These are phyloP conservation scores for Cephalopterus ornatus DNA, from an alignment of 2,113 vertebrate species.

Conservation along the genomic window DNA sequence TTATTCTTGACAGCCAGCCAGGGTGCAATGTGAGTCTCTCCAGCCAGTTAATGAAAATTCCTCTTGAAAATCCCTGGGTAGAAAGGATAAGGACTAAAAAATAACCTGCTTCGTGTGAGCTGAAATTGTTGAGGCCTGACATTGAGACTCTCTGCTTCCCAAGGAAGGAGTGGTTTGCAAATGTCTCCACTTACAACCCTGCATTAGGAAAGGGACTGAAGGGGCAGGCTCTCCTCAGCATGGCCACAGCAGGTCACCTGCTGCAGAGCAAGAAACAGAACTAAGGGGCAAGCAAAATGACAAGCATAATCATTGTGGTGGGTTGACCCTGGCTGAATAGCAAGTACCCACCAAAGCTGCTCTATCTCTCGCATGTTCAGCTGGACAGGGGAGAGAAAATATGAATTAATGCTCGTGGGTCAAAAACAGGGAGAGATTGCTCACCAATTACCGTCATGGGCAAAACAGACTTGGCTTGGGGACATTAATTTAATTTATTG, in stretches of 20 bases:
- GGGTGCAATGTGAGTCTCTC: neutral
- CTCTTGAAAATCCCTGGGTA: neutral
- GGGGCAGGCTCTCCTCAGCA: fast-evolving
- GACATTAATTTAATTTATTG: neutral
- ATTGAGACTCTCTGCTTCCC: neutral
- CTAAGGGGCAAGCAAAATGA: neutral
- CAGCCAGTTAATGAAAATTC: neutral
- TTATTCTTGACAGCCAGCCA: neutral
- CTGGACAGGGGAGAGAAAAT: neutral
- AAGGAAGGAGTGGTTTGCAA: neutral
- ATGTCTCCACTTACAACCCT: neutral
- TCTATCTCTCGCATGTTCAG: neutral
- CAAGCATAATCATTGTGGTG: neutral
- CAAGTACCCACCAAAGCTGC: neutral
- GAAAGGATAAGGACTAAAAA: neutral
- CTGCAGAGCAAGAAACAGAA: neutral
- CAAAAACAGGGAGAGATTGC: neutral
- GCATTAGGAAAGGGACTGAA: neutral
- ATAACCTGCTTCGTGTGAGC: neutral
- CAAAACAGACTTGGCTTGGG: neutral
- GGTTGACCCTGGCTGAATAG: neutral
- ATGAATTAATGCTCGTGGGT: neutral
- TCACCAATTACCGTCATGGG: neutral
- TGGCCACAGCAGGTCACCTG: neutral
- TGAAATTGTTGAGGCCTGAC: neutral